Evolutionary conservation across 2,113 vertebrate genomes (phyloP), one percentile per base, ranked within the genome.

Genomic region (Hiodon tergisus): DNA sequence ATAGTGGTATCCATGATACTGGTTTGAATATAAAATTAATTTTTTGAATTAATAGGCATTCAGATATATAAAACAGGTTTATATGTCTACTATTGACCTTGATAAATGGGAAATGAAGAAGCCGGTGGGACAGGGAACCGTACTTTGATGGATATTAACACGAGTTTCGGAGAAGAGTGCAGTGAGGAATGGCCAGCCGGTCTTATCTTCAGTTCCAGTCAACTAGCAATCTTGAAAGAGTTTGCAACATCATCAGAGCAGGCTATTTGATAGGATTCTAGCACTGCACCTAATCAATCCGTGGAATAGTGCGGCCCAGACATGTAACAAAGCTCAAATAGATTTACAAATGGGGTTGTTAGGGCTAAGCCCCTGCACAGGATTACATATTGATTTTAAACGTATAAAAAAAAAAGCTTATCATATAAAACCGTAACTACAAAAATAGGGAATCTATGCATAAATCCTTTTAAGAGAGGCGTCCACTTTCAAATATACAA

Each of bases 331-430:
- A 98, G 94, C 96, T 93, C 95, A 96, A 96, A 97, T 96, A 98
- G 96, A 99, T 98, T 98, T 98, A 98, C 96, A 98, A 98, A 99
- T 96, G 93, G 93, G 92, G 90, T 87, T 89, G 94, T 94, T 94
- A 85, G 90, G 78, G 95, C 97, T 98, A 99, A 99, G 96, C 97
- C 94, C 92, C 95, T 97, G 94, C 96, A 98, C 96, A 95, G 97
- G 97, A 99, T 99, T 99, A 99, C 96, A 98, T 98, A 99, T 98
- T 98, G 97, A 99, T 99, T 98, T 98, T 94, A 94, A 98, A 98
- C 95, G 95, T 97, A 98, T 95, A 91, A 91, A 91, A 71, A 93
- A 97, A 95, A 81, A 93, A 96, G 95, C 96, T 98, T 98, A 98
- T 99, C 96, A 97, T 97, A 98, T 95, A 97, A 98, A 95, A 92